Percentiles rank a stretch among this genome's conserved stretches.
phyloP scores from a whole-genome alignment of 2,888 invertebrate genomes.

The Arge pagana region DNA sequence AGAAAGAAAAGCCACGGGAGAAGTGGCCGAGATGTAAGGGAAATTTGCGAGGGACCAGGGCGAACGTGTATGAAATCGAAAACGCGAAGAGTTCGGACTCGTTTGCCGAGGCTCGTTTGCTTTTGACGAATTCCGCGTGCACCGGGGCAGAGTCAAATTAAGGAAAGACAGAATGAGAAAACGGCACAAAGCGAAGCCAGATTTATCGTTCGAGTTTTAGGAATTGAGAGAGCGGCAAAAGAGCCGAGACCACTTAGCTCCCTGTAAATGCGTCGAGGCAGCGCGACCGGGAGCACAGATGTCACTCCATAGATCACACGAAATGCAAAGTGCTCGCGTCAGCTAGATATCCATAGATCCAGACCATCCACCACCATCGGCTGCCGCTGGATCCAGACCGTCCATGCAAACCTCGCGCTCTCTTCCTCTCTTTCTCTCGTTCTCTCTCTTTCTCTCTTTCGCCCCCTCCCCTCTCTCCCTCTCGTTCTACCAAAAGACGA shows the following conservation, averaged over 20 bases:
- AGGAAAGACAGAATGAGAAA: conserved; percentile 4
- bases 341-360: too few species aligned
- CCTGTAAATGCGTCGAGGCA: conserved; percentile 52
- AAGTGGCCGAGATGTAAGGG: too few species aligned
- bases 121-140: conserved; percentile 15
- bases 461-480: too few species aligned
- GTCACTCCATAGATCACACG: conserved; percentile 20
- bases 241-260: conserved; percentile 48
- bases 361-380: conserved; percentile 19
- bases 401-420: conserved; percentile 2
- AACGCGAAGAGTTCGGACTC: too few species aligned
- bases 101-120: conserved; percentile 17
- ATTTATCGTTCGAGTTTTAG: conserved; percentile 19
- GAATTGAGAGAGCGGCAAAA: conserved; percentile 14
- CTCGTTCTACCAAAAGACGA: conserved; percentile 42
- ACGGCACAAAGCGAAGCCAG: too few species aligned
- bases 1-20: too few species aligned
- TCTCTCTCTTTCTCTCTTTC: conserved; percentile 4
- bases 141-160: conserved; percentile 10
- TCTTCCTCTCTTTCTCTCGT: conserved; percentile 3
- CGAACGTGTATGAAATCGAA: too few species aligned
- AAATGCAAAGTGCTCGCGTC: too few species aligned
- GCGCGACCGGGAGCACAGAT: conserved; percentile 1
- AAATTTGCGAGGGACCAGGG: too few species aligned
- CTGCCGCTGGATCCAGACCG: conserved; percentile 7